Base-by-base conservation (phyloP, 2,888 invertebrate species). In the Drosophila algonquin region DNA sequence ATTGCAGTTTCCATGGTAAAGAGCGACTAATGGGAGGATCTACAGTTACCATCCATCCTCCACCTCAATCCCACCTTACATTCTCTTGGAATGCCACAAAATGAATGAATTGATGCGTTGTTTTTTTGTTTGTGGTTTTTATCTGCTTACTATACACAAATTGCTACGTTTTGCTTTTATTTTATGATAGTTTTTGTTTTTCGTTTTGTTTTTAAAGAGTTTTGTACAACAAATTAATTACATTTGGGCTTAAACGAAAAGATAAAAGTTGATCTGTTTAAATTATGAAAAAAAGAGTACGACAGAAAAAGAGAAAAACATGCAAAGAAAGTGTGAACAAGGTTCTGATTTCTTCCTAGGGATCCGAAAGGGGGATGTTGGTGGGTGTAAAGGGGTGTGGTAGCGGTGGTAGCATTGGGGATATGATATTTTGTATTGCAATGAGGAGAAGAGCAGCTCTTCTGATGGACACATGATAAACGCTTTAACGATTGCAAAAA, bases 91-190 rank as follows among this genome's bases (percentile, higher is more conserved):
- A 40, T 40, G 40, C n/a, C 40, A n/a, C 40, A 40, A 40, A 40
- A 45, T 18, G 50, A 65, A 67, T 64, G 65, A 68, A 68, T 65
- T 56, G 54, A 68, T 58, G 63, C 64, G 46, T 47, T 45, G 21
- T 27, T 50, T 62, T 45, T 44, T 35, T 53, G 57, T 55, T 62
- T 59, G 55, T 24, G 30, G 9, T 63, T 55, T 60, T 72, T 79
- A 73, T 72, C 78, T 75, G 75, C 82, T 81, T 84, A 84, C 73
- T 83, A 81, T 81, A 85, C 84, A 85, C 80, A 85, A 75, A 80
- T 82, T 82, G 79, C 79, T 79, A 82, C 70, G 68, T 69, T 74
- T 87, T 84, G 77, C 69, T 58, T 82, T 84, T 84, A 82, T 82
- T 87, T 79, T 72, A 40, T 40, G 69, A 77, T 77, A 82, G 80